Base-by-base conservation (phyloP, 2,113 vertebrate species). In the Etia nguti region DNA sequence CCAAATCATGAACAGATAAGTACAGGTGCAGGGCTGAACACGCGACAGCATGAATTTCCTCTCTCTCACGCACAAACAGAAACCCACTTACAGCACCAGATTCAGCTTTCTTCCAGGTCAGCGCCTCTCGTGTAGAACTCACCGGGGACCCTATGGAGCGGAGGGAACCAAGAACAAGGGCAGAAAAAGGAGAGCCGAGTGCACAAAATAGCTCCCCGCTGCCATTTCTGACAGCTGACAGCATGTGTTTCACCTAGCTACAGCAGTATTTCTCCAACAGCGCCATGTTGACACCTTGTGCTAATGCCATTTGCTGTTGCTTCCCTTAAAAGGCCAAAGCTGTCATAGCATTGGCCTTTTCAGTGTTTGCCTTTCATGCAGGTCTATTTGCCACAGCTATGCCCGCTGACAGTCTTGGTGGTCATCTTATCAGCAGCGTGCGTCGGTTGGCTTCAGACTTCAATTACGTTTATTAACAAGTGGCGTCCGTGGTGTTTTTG, bases 331-430 rank as follows among this genome's bases (percentile, higher is more conserved):
- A 93, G 88, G 91, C 88, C 88, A 94, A 81, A 43, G 81, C 87
- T 82, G 89, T 92, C 92, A 90, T 60, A 65, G 55, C 70, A 62
- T 3, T 86, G 89, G 87, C 92, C 87, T 94, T 93, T 93, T 92
- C 89, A 86, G 11, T 4, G 22, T 62, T 70, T 82, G 9, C 62
- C 48, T 91, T 89, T 81, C 57, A 48, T 41, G 52, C 38, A 11
- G 6, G 68, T 81, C 81, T 68, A 1, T 81, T 38, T 26, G 80
- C 16, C 31, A 59, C n/a, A 62, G 56, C 29, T 55, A 65, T 20
- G n/a, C 18, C 46, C 6, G 36, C 77, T 7, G 77, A 43, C 77
- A 20, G 65, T 41, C 65, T 86, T 68, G 57, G 56, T 3, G 50
- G 70, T 77, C 15, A 13, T 38, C 84, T 88, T 88, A 90, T 86